These are phyloP conservation scores for Leptobrachium ailaonicum DNA, from an alignment of 2,113 vertebrate genomes.

Conservation along the genomic window DNA sequence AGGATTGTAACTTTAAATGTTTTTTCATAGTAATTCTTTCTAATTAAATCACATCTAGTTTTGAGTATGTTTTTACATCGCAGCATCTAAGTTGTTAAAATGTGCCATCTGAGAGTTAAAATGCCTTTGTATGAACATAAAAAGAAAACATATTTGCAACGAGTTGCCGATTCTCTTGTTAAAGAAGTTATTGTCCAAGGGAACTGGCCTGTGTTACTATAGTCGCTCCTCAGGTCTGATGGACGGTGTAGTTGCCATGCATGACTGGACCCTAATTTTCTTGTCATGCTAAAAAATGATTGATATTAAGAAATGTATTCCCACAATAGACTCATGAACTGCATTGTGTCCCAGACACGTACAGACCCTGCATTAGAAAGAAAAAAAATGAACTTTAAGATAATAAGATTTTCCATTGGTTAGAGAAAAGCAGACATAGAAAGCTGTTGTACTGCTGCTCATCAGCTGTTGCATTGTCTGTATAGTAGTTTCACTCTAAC, in stretches of 20 bases:
- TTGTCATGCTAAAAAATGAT: slow-evolving; percentile 37
- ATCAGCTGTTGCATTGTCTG: no score
- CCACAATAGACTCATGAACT: slow-evolving; percentile 12
- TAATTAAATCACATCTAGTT: no score
- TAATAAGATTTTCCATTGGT: background rate
- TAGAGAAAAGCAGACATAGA: background rate
- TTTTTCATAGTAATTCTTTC: no score
- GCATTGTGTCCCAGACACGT: slow-evolving; percentile 2
- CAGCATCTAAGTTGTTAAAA: no score
- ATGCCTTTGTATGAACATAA: background rate
- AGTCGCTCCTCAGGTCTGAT: slow-evolving; percentile 2
- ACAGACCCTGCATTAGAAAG: background rate
- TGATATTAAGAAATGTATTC: slow-evolving; percentile 36
- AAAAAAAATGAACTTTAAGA: background rate
- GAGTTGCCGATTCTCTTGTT: background rate
- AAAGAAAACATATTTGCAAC: slow-evolving; percentile 1
- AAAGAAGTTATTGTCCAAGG: background rate
- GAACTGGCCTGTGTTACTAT: background rate
- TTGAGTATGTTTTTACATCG: no score
- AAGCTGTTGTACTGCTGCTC: background rate
- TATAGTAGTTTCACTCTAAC: no score
- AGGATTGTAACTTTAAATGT: no score
- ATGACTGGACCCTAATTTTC: slow-evolving; percentile 37
- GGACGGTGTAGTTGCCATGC: slow-evolving; percentile 37
- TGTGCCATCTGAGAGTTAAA: no score